Evolutionary conservation across 1,140 invertebrate species (phyloP), one percentile per base, ranked within the genome.

Genomic region (Aphelenchoides fujianensis): DNA sequence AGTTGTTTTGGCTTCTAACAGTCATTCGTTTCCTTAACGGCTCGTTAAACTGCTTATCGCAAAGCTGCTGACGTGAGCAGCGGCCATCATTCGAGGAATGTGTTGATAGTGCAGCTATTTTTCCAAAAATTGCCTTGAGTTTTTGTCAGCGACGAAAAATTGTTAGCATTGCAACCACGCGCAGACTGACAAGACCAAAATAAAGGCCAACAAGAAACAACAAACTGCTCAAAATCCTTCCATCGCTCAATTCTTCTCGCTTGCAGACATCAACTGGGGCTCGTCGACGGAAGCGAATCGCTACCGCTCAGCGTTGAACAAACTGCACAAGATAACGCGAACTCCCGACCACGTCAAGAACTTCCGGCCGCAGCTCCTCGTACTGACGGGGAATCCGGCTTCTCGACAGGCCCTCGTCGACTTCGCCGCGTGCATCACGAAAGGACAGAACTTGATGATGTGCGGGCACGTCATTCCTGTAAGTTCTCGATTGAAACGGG

Each of bases 361-460:
- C 72, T 88, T 73, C 68, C 77, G 87, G 70, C 95, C 95, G 0
- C 91, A 93, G 85, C 90, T 97, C 61, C 85, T 97, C 19, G 92
- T 96, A 16, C 86, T 97, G 23, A 91, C 91, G 7, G 94, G 94
- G 0, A 88, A 90, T 78, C 94, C 94, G 0, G 90, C 89, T 54
- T 87, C 90, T n/a, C 87, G 94, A 36, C 91, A 93, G 0, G 88
- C 92, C 0, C 87, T 98, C 0, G 89, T 96, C 0, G 93, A 97
- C 82, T 93, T 97, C 85, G 91, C 91, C 28, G 89, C 94, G 82
- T 89, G 92, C 32, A 89, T 98, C 34, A 94, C 93, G 0, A 96
- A 95, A 83, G 94, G 94, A 79, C 87, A 53, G 2, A 93, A 16
- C 94, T 93, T 97, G 27, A 88, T 97, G 85, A 88, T 96, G 30